phyloP scores from a whole-genome alignment of 2,888 invertebrate genomes.

The Mechanitis mazaeus region DNA sequence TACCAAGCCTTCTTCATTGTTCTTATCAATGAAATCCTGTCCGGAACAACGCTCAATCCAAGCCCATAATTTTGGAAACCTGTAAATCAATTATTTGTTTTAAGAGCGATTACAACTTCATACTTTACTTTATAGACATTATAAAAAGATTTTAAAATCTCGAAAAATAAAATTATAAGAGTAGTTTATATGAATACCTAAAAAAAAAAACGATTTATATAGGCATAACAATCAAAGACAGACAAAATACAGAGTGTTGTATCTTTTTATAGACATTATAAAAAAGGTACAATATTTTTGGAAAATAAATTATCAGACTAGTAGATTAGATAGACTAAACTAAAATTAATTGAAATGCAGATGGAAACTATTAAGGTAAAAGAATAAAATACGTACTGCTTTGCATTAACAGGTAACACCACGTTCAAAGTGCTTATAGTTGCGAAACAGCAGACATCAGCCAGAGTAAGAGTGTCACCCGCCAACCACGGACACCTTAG shows the following conservation, averaged over 20 bases:
- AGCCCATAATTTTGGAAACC: conserved; percentile 39
- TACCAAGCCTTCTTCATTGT: conserved; percentile 34
- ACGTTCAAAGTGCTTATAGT: conserved; percentile 64
- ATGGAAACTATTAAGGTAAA: neutral
- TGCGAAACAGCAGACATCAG: conserved; percentile 76
- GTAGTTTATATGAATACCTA: too few relatives aligned
- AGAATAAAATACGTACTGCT: conserved; percentile 39
- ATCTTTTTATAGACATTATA: too few relatives aligned
- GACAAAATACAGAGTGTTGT: too few relatives aligned
- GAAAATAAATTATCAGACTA: too few relatives aligned
- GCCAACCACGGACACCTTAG: conserved; percentile 72
- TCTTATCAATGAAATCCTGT: conserved; percentile 38
- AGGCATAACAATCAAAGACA: too few relatives aligned
- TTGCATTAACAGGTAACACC: conserved; percentile 44
- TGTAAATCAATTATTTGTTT: conserved; percentile 23
- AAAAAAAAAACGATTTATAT: too few relatives aligned
- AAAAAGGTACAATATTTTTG: too few relatives aligned
- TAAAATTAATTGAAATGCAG: too few relatives aligned
- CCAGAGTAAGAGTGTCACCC: conserved; percentile 77
- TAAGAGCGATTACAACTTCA: neutral
- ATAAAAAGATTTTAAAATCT: too few relatives aligned
- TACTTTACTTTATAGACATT: neutral
- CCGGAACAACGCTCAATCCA: conserved; percentile 40
- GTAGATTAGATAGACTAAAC: too few relatives aligned
- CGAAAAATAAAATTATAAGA: too few relatives aligned